Percentiles rank a stretch among this genome's conserved stretches.
Evolutionary conservation across 2,113 vertebrate species (phyloP).

Genomic region (Engystomops pustulosus): DNA sequence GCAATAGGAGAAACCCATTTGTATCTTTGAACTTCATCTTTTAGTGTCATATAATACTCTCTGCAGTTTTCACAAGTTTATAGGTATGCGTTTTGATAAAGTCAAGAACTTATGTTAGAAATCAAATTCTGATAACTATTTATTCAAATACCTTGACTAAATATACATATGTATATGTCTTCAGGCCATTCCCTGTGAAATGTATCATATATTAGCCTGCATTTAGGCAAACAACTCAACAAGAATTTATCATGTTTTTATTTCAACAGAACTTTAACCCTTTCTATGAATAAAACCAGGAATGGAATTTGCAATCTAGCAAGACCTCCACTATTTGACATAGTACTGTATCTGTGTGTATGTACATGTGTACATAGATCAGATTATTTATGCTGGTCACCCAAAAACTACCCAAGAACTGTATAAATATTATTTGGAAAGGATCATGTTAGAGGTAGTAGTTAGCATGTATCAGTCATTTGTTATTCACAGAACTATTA

Average conservation of each 20-base stretch:
- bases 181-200: not conserved
- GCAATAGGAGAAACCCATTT: not conserved
- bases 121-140: not conserved
- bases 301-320: not conserved
- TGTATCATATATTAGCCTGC: not conserved
- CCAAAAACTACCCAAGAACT: too few species aligned
- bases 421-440: too few species aligned
- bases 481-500: too few species aligned
- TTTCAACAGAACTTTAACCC: too few species aligned
- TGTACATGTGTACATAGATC: too few species aligned
- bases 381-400: too few species aligned
- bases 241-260: too few species aligned
- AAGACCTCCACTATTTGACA: not conserved
- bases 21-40: not conserved
- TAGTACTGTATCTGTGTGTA: too few species aligned
- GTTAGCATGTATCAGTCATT: too few species aligned
- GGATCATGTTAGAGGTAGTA: too few species aligned
- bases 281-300: not conserved
- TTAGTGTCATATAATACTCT: constrained; percentile 1
- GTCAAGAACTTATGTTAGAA: not conserved
- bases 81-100: not conserved
- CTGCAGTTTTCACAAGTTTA: not conserved
- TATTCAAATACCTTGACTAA: not conserved
- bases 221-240: too few species aligned
- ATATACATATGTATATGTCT: too few species aligned